phyloP scores from a whole-genome alignment of 2,888 invertebrate genomes.

The Heliconius ethilla region DNA sequence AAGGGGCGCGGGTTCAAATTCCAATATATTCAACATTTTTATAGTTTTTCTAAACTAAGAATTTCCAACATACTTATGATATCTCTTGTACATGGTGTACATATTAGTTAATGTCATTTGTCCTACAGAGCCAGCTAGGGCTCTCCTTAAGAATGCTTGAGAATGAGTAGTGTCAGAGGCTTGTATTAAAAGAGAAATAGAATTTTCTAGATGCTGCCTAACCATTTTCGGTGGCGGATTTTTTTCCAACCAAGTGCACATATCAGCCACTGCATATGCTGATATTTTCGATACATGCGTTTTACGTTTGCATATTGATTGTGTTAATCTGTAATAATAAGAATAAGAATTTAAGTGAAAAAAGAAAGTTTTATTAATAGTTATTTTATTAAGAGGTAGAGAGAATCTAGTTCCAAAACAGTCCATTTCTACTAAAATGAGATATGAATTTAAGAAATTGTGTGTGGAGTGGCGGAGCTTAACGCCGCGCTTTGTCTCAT shows the following conservation, averaged over 20 bases:
- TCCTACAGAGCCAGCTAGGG: conserved; percentile 64
- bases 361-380: background rate
- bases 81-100: conserved; percentile 73
- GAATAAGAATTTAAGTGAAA: background rate
- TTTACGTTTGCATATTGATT: conserved; percentile 71
- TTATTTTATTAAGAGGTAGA: background rate
- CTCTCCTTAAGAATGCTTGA: conserved; percentile 69
- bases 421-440: too few species aligned
- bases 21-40: background rate
- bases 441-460: too few species aligned
- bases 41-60: conserved; percentile 48
- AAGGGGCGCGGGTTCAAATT: too few species aligned
- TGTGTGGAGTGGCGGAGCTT: too few species aligned
- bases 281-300: conserved; percentile 72
- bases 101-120: conserved; percentile 71
- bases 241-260: conserved; percentile 64
- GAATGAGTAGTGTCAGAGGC: conserved; percentile 66
- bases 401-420: background rate
- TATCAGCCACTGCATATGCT: conserved; percentile 71
- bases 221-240: conserved; percentile 63
- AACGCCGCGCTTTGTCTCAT: too few species aligned
- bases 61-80: conserved; percentile 77
- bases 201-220: conserved; percentile 71
- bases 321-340: conserved; percentile 65
- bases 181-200: conserved; percentile 66